Evolutionary conservation across 1,140 invertebrate species (phyloP).

Genomic region (Ceratoteleas bidentatus): DNA sequence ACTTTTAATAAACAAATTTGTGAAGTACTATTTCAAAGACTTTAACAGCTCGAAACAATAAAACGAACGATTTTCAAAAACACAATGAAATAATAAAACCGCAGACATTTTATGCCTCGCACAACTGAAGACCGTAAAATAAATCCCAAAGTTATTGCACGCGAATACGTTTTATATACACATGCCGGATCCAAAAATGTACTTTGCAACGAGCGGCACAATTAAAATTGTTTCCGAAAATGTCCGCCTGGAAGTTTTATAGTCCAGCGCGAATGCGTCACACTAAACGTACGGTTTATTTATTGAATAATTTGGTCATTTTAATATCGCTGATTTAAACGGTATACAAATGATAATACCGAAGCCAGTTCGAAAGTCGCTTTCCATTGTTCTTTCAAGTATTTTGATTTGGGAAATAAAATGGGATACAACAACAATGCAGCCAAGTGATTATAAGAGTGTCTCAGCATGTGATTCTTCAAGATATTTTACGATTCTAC

Average conservation of each 20-base stretch:
- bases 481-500: not conserved
- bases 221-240: constrained; percentile 16
- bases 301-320: constrained; percentile 4
- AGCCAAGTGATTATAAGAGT: not conserved
- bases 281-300: not conserved
- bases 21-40: too few species aligned
- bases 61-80: constrained; percentile 6
- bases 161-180: constrained; percentile 27
- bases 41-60: too few species aligned
- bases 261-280: not conserved
- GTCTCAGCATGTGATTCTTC: not conserved
- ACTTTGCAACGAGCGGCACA: not conserved
- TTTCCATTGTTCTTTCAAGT: not conserved
- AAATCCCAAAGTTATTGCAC: constrained; percentile 17
- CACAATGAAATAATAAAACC: constrained; percentile 29
- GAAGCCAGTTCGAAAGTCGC: not conserved
- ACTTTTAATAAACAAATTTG: too few species aligned
- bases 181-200: not conserved
- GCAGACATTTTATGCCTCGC: constrained; percentile 10
- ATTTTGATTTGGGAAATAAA: not conserved
- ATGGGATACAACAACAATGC: not conserved
- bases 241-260: constrained; percentile 7
- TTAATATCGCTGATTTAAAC: not conserved
- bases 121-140: constrained; percentile 21
- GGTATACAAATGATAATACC: not conserved